Conservation (phyloP, 2,113 vertebrate genomes). For the Entomyzon cyanotis region DNA sequence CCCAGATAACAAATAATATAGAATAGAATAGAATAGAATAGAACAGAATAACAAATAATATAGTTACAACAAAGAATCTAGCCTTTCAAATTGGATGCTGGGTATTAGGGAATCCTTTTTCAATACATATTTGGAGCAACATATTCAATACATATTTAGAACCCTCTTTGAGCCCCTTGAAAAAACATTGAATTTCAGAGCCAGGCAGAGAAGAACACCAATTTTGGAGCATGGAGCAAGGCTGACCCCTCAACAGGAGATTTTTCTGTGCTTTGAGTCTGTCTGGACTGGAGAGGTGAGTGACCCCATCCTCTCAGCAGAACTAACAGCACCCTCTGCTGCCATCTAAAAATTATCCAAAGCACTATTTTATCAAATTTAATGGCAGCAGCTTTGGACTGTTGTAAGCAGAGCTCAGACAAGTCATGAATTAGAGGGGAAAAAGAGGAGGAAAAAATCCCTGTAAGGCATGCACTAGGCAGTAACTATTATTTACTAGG, state of each 20-base stretch:
- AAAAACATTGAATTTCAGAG: background rate
- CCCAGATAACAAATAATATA: background rate
- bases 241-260: background rate
- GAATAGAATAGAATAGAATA: background rate
- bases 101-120: rapidly evolving
- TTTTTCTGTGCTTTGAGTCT: background rate
- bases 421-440: background rate
- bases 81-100: background rate
- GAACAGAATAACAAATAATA: background rate
- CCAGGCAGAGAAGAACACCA: rapidly evolving
- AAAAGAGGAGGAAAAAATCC: rapidly evolving
- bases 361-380: background rate
- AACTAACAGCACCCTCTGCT: slow-evolving; percentile 1
- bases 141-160: rapidly evolving
- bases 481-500: background rate
- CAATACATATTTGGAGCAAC: background rate
- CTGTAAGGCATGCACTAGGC: background rate
- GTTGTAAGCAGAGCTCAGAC: background rate
- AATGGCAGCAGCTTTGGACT: background rate
- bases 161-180: background rate
- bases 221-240: background rate
- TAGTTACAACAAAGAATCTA: background rate
- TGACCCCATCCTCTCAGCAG: background rate
- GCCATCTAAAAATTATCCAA: background rate
- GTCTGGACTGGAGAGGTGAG: background rate